phyloP scores from a whole-genome alignment of 2,888 invertebrate species.

The Nemotelus pantherinus region DNA sequence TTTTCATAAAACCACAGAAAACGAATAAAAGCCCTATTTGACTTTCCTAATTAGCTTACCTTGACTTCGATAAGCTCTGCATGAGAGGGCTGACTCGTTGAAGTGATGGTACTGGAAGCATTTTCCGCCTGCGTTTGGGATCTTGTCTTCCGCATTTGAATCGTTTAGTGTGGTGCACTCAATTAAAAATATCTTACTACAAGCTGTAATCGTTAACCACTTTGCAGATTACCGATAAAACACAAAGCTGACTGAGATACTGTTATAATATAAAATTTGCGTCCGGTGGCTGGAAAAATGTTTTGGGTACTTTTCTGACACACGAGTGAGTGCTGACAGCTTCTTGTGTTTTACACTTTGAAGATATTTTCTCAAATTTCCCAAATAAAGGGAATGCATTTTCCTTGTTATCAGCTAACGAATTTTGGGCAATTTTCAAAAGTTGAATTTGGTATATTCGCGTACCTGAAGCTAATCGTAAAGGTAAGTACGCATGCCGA shows the following conservation, averaged over 20 bases:
- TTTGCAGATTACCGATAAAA: background rate
- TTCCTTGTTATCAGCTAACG: no score
- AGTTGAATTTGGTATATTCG: no score
- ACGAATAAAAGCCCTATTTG: no score
- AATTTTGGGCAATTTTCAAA: no score
- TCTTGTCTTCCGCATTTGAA: constrained; percentile 16
- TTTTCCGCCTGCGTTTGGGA: constrained; percentile 31
- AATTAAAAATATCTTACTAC: background rate
- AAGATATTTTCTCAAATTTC: no score
- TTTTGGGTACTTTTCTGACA: constrained; percentile 17
- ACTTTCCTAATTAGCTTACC: background rate
- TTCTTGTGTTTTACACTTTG: background rate
- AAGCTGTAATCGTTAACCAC: background rate
- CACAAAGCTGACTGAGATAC: background rate
- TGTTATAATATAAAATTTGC: background rate
- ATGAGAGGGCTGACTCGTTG: background rate
- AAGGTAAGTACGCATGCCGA: no score
- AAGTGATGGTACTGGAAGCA: background rate
- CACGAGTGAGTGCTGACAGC: background rate
- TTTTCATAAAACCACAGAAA: no score
- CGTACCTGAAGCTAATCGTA: no score
- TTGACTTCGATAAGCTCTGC: constrained; percentile 17
- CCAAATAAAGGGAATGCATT: no score
- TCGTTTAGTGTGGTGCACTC: background rate
- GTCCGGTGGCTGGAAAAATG: background rate